Conservation (phyloP, 2,888 invertebrate genomes). For the Oligia fasciuncula region DNA sequence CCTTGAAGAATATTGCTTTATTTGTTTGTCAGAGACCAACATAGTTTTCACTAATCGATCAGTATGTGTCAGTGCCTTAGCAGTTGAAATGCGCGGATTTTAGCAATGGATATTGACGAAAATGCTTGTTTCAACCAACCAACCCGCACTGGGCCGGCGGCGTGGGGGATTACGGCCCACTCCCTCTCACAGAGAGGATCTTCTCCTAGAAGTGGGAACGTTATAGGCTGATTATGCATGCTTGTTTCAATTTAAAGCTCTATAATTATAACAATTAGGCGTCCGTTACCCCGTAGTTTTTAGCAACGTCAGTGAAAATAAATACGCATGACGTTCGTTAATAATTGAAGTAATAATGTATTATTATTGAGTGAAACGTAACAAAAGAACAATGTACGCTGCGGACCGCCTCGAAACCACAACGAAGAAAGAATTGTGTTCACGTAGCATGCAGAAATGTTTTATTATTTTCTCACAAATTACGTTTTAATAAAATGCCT, state of each 20-base stretch:
- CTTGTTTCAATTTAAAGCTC: not conserved
- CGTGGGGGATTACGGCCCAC: no score
- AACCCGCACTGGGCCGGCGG: no score
- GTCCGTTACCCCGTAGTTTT: slow-evolving; percentile 7
- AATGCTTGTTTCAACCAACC: not conserved
- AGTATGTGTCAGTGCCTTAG: not conserved
- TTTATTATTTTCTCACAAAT: slow-evolving; percentile 33
- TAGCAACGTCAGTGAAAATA: slow-evolving; percentile 3
- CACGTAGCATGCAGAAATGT: slow-evolving; percentile 20
- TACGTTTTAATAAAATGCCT: slow-evolving; percentile 9
- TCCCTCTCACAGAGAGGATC: no score
- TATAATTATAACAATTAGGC: not conserved
- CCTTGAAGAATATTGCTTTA: not conserved
- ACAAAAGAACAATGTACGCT: slow-evolving; percentile 45
- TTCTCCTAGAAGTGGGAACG: no score
- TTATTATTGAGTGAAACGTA: slow-evolving; percentile 31
- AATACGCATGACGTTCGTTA: slow-evolving; percentile 2
- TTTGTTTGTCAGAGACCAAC: not conserved
- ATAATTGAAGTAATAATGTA: slow-evolving; percentile 41
- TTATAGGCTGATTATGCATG: no score
- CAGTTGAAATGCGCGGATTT: not conserved
- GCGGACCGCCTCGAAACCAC: slow-evolving; percentile 36
- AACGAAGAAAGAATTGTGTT: slow-evolving; percentile 29
- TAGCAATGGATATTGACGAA: not conserved
- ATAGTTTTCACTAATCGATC: no score